Percentiles rank a stretch among this genome's conserved stretches.
phyloP scores from a whole-genome alignment of 2,113 vertebrate species.

The Ovis canadensis region DNA sequence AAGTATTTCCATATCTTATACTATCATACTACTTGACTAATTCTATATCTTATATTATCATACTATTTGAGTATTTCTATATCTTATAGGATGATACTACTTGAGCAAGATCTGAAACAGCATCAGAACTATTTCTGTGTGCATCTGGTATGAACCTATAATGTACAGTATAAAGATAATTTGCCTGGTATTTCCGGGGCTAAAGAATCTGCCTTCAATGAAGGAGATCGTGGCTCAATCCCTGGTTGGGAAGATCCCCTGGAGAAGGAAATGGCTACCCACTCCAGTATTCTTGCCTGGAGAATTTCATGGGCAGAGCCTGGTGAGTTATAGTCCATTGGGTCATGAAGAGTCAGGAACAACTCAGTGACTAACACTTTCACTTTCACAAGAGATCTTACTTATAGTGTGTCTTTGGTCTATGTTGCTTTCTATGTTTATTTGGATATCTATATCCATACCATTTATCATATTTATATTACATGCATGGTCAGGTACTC shows the following conservation, averaged over 20 bases:
- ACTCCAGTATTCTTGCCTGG: neutral
- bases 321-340: neutral
- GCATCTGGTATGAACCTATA: neutral
- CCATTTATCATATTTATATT: neutral
- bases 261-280: neutral
- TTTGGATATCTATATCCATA: neutral
- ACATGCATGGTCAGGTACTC: neutral
- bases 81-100: neutral
- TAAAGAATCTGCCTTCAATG: neutral
- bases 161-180: neutral
- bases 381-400: neutral
- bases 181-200: neutral
- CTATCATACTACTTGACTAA: neutral
- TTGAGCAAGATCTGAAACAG: neutral
- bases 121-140: neutral
- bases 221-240: neutral
- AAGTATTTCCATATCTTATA: neutral
- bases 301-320: neutral
- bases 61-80: neutral
- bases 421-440: neutral
- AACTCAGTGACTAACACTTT: neutral
- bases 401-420: neutral
- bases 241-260: neutral
- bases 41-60: neutral
- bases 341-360: neutral